Evolutionary conservation across 2,797 vertebrate species (phyloP), one percentile per base, ranked within the genome.

Genomic region (Notolepis coatsorum): DNA sequence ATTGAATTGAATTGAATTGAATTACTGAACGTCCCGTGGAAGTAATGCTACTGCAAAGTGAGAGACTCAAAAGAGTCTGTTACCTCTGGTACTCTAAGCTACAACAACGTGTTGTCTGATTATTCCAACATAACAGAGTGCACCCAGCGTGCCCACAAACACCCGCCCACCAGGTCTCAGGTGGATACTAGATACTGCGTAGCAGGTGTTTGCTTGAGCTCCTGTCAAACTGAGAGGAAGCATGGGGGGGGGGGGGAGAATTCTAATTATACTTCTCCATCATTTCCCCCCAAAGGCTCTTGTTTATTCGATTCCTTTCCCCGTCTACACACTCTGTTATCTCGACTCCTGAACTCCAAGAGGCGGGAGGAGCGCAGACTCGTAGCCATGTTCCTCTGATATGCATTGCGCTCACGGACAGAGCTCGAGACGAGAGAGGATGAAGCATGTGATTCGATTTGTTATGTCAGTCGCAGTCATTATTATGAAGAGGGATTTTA

Each of bases 371-470:
- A 63, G 59, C 35, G 27, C 13, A 33, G 28, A 69, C 72, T 24
- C 53, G 10, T 21, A 31, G 30, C 28, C 7, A 37, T 68, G n/a
- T n/a, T n/a, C n/a, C n/a, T 76, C 24, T 42, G 38, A 54, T 52
- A 42, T n/a, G n/a, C n/a, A n/a, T n/a, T n/a, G n/a, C n/a, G n/a
- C n/a, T n/a, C n/a, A n/a, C n/a, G n/a, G n/a, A n/a, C n/a, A n/a
- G n/a, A n/a, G n/a, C n/a, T n/a, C n/a, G n/a, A n/a, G n/a, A n/a
- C n/a, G n/a, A n/a, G n/a, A n/a, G n/a, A n/a, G n/a, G n/a, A n/a
- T n/a, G 58, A 62, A 75, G 27, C 54, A 61, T 78, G 68, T 65
- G 63, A 70, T 77, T 73, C 68, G 61, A 69, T 68, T 62, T 57
- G 59, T 66, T 65, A 71, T 75, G 47, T 61, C n/a, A 37, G 60